Conservation (phyloP, 2,113 vertebrate species). For the Anarrhichthys ocellatus region DNA sequence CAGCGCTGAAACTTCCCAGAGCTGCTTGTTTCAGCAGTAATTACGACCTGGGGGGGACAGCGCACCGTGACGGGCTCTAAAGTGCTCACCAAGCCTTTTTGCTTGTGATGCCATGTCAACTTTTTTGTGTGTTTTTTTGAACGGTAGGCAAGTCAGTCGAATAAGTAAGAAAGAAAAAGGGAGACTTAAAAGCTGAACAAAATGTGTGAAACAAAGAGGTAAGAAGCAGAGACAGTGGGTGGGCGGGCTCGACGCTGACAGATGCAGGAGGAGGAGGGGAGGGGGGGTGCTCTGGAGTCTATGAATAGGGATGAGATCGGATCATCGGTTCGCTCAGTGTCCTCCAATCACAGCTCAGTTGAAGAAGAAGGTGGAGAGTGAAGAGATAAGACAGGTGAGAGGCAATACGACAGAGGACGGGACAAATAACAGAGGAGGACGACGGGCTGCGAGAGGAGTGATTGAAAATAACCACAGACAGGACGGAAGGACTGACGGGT, state of each 20-base stretch:
- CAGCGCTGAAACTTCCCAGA: conserved; percentile 69
- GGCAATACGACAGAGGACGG: conserved; percentile 26
- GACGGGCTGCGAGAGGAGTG: conserved; percentile 21
- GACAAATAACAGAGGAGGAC: conserved; percentile 38
- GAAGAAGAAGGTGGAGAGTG: conserved; percentile 26
- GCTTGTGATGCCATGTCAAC: conserved; percentile 68
- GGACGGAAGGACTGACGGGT: conserved; percentile 34
- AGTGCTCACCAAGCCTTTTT: conserved; percentile 69
- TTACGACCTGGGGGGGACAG: conserved; percentile 52
- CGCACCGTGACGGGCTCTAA: conserved; percentile 66
- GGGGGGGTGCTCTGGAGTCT: conserved; percentile 14
- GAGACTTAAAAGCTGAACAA: conserved; percentile 63
- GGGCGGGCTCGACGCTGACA: background rate
- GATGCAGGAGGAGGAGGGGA: background rate
- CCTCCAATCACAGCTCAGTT: conserved; percentile 57
- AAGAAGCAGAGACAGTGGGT: conserved; percentile 27
- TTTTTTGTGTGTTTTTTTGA: conserved; percentile 21
- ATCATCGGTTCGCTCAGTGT: conserved; percentile 37
- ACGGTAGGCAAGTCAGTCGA: conserved; percentile 34
- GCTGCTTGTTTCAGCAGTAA: conserved; percentile 80
- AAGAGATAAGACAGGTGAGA: conserved; percentile 50
- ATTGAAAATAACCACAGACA: conserved; percentile 61
- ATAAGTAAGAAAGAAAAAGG: conserved; percentile 23
- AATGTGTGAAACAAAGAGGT: conserved; percentile 65
- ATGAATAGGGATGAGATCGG: conserved; percentile 72